Percentiles rank a stretch among this genome's conserved stretches.
phyloP scores from a whole-genome alignment of 2,113 vertebrate species.

The Ancistrus triradiatus region DNA sequence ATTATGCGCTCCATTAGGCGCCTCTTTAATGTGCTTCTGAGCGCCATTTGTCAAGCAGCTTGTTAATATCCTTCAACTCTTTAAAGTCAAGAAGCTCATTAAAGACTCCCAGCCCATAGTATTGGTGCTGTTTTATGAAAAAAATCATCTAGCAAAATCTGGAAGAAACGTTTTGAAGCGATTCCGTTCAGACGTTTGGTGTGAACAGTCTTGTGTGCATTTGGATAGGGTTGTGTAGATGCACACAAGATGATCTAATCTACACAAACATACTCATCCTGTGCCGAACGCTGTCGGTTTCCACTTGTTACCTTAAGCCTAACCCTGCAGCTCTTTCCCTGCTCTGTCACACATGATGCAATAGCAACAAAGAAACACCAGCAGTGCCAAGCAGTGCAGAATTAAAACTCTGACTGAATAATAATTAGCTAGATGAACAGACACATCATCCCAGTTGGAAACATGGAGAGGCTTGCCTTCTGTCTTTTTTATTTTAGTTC shows the following conservation, averaged over 20 bases:
- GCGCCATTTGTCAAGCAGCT: slow-evolving; percentile 99
- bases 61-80: slow-evolving; percentile 99
- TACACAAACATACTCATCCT: not conserved
- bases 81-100: slow-evolving; percentile 99
- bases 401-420: slow-evolving; percentile 2
- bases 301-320: not conserved
- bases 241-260: slow-evolving; percentile 38
- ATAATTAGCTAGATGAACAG: slow-evolving; percentile 3
- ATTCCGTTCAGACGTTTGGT: no score
- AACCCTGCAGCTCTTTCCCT: not conserved
- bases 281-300: slow-evolving; percentile 26
- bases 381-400: not conserved
- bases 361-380: slow-evolving; percentile 9
- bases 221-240: slow-evolving; percentile 81
- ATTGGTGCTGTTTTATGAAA: slow-evolving; percentile 94
- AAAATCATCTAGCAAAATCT: not conserved
- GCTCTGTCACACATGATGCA: slow-evolving; percentile 10
- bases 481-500: not conserved
- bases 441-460: slow-evolving; percentile 1
- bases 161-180: no score
- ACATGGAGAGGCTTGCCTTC: not conserved
- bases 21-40: slow-evolving; percentile 99
- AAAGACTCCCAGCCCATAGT: slow-evolving; percentile 87
- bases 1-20: slow-evolving; percentile 99
- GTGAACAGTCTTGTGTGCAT: no score